Evolutionary conservation across 2,888 invertebrate genomes (phyloP), one percentile per base, ranked within the genome.

Genomic region (Galeruca laticollis): DNA sequence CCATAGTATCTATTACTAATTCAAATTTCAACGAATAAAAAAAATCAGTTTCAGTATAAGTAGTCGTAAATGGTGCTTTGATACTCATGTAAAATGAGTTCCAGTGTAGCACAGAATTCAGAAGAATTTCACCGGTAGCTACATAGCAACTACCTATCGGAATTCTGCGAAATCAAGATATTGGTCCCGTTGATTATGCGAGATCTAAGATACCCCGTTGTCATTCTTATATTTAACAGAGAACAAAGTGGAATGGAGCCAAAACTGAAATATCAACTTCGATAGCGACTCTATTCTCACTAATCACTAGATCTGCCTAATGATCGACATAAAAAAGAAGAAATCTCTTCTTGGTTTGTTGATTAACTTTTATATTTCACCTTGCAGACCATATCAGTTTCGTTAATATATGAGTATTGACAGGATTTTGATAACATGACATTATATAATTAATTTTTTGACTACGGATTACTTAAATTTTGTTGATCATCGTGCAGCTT

Each of bases 111-210:
- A 60, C 54, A 60, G 47, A 69, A 64, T 69, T 69, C 69, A 43
- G 66, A 74, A 69, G 76, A 76, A 76, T 75, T 70, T 72, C 66
- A 74, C 73, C 76, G 71, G 76, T 76, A 76, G 77, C 75, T 62
- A 69, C 68, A 68, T 70, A 64, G 65, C 68, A 57, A 65, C 64
- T 51, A 60, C 31, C 49, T 8, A 64, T 65, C 40, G 68, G 69
- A 70, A 71, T 74, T 75, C 75, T 56, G 56, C 75, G 75, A 75
- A 75, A 75, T 75, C 74, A 73, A 75, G 75, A 73, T 73, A 75
- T 75, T 73, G 72, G 73, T 62, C 68, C 61, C 35, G 56, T 70
- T 71, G 74, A 74, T 73, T 74, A 74, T 74, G 71, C 72, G 65
- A 71, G 72, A 74, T 73, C 40, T 26, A 37, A 61, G 74, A 72